These are phyloP conservation scores for Cherax quadricarinatus DNA, from an alignment of 1,140 invertebrate genomes.

Conservation along the genomic window DNA sequence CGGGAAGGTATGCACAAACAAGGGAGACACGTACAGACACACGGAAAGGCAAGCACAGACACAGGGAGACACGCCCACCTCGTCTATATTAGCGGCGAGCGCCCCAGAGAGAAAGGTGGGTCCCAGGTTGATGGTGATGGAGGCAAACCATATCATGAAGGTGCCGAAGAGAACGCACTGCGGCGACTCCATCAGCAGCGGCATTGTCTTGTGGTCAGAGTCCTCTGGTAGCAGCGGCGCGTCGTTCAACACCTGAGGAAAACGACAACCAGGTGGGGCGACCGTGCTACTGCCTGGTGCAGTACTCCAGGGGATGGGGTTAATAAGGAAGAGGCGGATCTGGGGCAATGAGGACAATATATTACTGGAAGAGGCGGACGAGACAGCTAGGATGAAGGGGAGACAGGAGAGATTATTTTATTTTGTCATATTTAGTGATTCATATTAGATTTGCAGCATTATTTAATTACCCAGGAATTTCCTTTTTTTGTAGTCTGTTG, in stretches of 20 bases:
- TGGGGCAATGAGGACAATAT: too few relatives aligned
- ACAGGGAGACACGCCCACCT: slow-evolving; percentile 49
- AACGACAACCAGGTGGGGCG: slow-evolving; percentile 42
- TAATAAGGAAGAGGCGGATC: not conserved
- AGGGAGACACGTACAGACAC: not conserved
- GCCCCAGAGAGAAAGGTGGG: slow-evolving; percentile 92
- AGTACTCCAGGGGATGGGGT: not conserved
- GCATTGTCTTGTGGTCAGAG: slow-evolving; percentile 76
- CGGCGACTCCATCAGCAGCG: slow-evolving; percentile 86
- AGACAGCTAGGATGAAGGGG: too few relatives aligned
- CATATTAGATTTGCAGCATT: too few relatives aligned
- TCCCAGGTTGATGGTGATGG: slow-evolving; percentile 91
- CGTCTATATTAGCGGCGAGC: slow-evolving; percentile 86
- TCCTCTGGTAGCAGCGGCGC: slow-evolving; percentile 88
- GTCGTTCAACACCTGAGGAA: slow-evolving; percentile 89
- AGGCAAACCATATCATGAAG: slow-evolving; percentile 90
- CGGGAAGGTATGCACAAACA: not conserved
- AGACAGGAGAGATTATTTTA: too few relatives aligned
- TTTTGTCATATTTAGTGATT: too few relatives aligned
- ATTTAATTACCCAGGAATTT: too few relatives aligned
- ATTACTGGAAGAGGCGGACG: too few relatives aligned
- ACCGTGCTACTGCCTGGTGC: not conserved
- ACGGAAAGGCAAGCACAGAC: not conserved
- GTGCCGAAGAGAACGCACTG: slow-evolving; percentile 94
- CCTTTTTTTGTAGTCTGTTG: too few relatives aligned